phyloP scores from a whole-genome alignment of 2,888 invertebrate species.

The Empis stercorea region DNA sequence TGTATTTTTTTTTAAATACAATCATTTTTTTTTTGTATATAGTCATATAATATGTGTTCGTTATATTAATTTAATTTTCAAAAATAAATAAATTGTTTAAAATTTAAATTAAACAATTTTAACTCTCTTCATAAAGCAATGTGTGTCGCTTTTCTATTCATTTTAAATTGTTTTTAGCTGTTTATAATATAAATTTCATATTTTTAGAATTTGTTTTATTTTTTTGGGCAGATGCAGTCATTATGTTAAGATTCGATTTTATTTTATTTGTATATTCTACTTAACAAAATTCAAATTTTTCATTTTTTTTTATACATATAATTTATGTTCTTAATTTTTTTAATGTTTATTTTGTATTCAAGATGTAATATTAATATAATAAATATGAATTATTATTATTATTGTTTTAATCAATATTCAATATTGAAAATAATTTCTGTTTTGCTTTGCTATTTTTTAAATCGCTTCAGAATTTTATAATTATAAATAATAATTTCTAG shows the following conservation, averaged over 20 bases:
- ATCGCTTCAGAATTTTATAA: no score
- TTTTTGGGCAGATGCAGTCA: constrained; percentile 21
- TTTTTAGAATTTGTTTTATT: constrained; percentile 6
- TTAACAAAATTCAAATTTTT: constrained; percentile 11
- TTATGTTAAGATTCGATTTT: constrained; percentile 21
- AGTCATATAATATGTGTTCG: no score
- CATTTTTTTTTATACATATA: constrained; percentile 11
- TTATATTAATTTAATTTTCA: no score
- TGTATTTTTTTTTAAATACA: no score
- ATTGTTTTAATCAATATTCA: no score
- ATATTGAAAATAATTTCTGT: background rate
- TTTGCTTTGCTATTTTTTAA: background rate
- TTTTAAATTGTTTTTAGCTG: background rate
- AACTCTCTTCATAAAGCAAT: no score
- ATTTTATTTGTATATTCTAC: constrained; percentile 6
- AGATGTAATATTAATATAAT: background rate
- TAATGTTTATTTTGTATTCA: constrained; percentile 7
- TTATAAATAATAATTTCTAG: no score
- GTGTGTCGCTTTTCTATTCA: no score
- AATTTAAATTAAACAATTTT: no score
- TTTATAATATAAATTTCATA: background rate
- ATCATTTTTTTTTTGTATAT: no score
- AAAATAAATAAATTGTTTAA: no score
- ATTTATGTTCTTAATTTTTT: constrained; percentile 6
- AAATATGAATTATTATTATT: background rate